phyloP scores from a whole-genome alignment of 1,140 invertebrate genomes.

The Eueides isabella region DNA sequence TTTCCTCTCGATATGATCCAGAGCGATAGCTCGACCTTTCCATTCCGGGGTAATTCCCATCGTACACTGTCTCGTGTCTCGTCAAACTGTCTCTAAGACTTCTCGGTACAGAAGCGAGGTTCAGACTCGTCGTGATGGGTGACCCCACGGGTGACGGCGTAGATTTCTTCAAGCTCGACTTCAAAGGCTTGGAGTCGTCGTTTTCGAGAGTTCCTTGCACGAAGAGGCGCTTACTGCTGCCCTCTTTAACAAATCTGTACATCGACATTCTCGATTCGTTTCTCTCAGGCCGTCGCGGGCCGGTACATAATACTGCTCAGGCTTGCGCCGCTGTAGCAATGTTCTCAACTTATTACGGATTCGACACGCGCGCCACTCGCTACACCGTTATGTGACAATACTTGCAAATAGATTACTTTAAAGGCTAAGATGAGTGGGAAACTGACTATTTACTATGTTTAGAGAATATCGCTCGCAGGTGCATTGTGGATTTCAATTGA shows the following conservation, averaged over 20 bases:
- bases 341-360: conserved; percentile 65
- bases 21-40: conserved; percentile 68
- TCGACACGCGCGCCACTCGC: conserved; percentile 64
- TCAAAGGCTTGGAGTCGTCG: conserved; percentile 79
- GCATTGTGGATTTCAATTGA: conserved; percentile 29
- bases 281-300: conserved; percentile 57
- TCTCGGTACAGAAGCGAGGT: conserved; percentile 77
- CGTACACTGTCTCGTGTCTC: conserved; percentile 74
- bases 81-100: conserved; percentile 75
- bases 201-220: conserved; percentile 89
- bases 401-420: conserved; percentile 53
- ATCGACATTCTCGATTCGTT: conserved; percentile 84
- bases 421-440: conserved; percentile 47
- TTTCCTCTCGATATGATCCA: conserved; percentile 70
- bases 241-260: conserved; percentile 89
- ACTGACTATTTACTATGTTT: conserved; percentile 52
- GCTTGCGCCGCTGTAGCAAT: conserved; percentile 53
- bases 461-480: conserved; percentile 28
- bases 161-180: conserved; percentile 82
- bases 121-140: conserved; percentile 83
- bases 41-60: conserved; percentile 78
- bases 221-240: conserved; percentile 86
- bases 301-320: conserved; percentile 64
- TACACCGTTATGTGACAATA: conserved; percentile 66
- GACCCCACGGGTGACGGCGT: conserved; percentile 77